Conservation (phyloP, 2,113 vertebrate genomes). For the Syrrhaptes paradoxus region DNA sequence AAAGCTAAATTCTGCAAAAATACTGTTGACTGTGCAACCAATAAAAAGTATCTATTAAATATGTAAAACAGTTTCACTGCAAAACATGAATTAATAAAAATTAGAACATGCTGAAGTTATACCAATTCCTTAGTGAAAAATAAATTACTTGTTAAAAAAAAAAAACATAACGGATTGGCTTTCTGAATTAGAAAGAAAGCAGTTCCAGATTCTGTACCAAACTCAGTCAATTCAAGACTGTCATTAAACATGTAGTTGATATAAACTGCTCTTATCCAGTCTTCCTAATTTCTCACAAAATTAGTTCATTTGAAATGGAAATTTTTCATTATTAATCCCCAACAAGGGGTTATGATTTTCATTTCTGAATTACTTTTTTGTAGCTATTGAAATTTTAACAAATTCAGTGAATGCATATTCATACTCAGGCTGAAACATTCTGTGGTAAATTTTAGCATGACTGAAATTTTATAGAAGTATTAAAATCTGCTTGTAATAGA, state of each 20-base stretch:
- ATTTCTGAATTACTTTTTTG: background rate
- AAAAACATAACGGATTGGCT: background rate
- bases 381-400: background rate
- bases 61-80: background rate
- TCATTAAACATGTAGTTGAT: background rate
- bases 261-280: background rate
- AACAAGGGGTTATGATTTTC: accelerated
- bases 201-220: background rate
- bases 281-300: background rate
- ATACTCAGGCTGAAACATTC: background rate
- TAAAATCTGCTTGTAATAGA: background rate
- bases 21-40: background rate
- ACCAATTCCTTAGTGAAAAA: background rate
- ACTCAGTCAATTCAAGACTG: background rate
- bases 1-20: background rate
- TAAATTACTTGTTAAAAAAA: background rate
- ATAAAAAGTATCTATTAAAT: background rate
- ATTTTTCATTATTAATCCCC: background rate
- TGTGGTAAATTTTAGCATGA: background rate
- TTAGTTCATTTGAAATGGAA: background rate
- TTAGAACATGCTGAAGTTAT: background rate
- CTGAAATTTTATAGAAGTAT: background rate
- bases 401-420: background rate
- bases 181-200: background rate
- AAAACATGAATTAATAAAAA: background rate